Conservation (phyloP, 2,797 vertebrate species). For the Hipposideros larvatus region DNA sequence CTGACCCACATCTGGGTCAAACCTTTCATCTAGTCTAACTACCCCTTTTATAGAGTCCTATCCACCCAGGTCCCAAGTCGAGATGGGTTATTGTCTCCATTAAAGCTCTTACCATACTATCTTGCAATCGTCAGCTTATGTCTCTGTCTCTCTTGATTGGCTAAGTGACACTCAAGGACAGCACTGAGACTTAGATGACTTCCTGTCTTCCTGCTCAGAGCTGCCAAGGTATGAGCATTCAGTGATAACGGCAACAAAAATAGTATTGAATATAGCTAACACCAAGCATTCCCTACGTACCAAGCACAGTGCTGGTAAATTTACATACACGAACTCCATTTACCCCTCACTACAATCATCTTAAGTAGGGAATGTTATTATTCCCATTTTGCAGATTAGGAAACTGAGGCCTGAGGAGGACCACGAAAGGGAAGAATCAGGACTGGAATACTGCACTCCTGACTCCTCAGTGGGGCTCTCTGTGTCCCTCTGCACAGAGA, state of each 20-base stretch:
- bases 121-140: not conserved
- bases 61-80: not conserved
- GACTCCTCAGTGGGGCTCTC: not conserved
- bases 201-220: not conserved
- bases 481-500: constrained; percentile 63
- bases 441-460: not conserved
- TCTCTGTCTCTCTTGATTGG: not conserved
- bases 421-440: not conserved
- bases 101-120: not conserved
- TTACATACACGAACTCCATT: not conserved
- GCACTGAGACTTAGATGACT: not conserved
- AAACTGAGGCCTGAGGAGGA: not conserved
- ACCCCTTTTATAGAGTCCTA: not conserved
- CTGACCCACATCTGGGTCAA: not conserved
- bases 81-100: too few relatives aligned
- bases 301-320: not conserved
- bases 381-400: not conserved
- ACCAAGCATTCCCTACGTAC: not conserved
- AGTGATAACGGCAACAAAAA: not conserved
- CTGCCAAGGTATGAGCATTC: not conserved
- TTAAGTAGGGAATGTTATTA: not conserved
- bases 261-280: not conserved
- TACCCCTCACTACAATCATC: not conserved
- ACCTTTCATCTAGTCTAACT: not conserved
- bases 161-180: not conserved